Conservation (phyloP, 2,888 invertebrate genomes). For the Dysmachus trigonus region DNA sequence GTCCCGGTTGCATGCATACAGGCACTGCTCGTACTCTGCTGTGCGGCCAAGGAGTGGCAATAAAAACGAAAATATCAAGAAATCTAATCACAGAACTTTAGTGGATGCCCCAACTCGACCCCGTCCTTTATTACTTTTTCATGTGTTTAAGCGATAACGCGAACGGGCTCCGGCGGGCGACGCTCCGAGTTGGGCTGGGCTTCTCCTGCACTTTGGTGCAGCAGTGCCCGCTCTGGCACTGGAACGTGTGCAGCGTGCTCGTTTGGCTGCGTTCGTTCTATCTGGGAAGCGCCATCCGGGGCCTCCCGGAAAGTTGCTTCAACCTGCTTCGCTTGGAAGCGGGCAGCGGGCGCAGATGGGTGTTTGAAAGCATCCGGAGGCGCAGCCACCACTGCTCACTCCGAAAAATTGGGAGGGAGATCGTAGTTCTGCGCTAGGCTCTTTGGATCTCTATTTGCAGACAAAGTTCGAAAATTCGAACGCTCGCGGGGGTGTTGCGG, state of each 20-base stretch:
- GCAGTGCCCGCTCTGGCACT: not conserved
- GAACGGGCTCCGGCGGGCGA: not conserved
- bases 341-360: not conserved
- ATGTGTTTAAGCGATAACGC: slow-evolving; percentile 32
- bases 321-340: not conserved
- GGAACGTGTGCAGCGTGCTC: not conserved
- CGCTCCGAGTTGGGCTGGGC: not conserved
- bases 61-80: slow-evolving; percentile 37
- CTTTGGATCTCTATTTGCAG: not conserved
- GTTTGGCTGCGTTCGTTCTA: not conserved
- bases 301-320: not conserved
- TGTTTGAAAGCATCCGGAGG: not conserved
- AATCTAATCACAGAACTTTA: slow-evolving; percentile 35
- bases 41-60: slow-evolving; percentile 6
- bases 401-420: not conserved
- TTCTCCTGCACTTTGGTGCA: not conserved
- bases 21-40: not conserved
- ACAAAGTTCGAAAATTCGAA: not conserved
- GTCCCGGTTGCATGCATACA: slow-evolving; percentile 29
- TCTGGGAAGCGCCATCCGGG: not conserved
- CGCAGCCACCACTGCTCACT: not conserved
- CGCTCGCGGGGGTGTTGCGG: not conserved
- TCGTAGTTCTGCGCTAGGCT: not conserved
- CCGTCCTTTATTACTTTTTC: slow-evolving; percentile 29
- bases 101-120: not conserved